Conservation (phyloP, 2,797 vertebrate species). For the Lophius americanus region DNA sequence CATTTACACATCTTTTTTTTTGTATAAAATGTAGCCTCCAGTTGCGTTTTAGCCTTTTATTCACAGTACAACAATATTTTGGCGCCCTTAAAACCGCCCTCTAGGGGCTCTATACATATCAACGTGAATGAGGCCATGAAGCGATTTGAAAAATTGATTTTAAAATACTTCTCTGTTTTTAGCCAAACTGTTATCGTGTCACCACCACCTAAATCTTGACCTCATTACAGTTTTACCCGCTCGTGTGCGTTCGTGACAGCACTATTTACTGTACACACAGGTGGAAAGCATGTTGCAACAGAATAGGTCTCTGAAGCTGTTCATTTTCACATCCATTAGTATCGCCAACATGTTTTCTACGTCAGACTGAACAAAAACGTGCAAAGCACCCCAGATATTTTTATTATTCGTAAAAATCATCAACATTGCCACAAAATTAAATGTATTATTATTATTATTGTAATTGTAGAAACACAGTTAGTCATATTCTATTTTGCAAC, state of each 20-base stretch:
- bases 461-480: not conserved
- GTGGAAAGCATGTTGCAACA: conserved; percentile 3
- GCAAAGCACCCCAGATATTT: not conserved
- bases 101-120: no score
- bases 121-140: no score
- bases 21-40: no score
- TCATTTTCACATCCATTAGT: no score
- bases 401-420: not conserved
- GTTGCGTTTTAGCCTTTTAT: no score
- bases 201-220: not conserved
- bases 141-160: no score
- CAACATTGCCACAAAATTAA: not conserved
- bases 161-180: no score
- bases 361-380: not conserved
- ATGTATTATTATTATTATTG: no score
- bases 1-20: no score
- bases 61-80: no score
- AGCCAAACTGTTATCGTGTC: no score
- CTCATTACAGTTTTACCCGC: not conserved
- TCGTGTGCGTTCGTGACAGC: not conserved
- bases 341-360: conserved; percentile 1
- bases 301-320: not conserved
- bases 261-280: conserved; percentile 12
- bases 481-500: not conserved
- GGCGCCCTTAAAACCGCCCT: no score